A percentile compares a stretch with the other conserved stretches of the same genome.
phyloP scores from a whole-genome alignment of 1,140 invertebrate genomes.

The Hestina assimilis region DNA sequence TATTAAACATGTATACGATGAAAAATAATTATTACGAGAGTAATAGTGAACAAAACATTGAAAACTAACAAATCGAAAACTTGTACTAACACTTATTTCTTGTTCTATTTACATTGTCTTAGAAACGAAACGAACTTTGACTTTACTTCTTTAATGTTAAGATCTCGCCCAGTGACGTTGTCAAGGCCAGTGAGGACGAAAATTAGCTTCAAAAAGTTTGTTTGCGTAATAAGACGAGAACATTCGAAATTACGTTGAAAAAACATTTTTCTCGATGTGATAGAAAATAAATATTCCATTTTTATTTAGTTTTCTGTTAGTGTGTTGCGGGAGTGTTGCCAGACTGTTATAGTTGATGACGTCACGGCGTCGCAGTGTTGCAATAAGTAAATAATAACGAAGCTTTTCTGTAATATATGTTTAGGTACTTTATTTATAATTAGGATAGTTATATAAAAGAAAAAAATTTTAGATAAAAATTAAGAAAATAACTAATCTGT shows the following conservation, averaged over 20 bases:
- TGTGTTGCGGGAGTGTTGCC: constrained; percentile 30
- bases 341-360: constrained; percentile 6
- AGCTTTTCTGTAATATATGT: constrained; percentile 29
- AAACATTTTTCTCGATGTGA: constrained; percentile 31
- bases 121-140: no score
- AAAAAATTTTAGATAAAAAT: constrained; percentile 3
- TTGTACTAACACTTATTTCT: no score
- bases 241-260: not conserved
- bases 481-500: constrained; percentile 10
- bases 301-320: constrained; percentile 41
- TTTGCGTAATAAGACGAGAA: no score
- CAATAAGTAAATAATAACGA: constrained; percentile 36
- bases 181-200: no score
- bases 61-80: no score
- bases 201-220: no score
- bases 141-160: no score
- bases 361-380: constrained; percentile 24
- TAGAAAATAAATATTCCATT: constrained; percentile 48
- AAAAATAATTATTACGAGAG: no score
- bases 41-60: no score
- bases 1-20: no score
- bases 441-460: constrained; percentile 22
- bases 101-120: no score
- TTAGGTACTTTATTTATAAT: constrained; percentile 35
- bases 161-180: no score